phyloP scores from a whole-genome alignment of 1,140 invertebrate species.

The Acromyrmex echinatior region DNA sequence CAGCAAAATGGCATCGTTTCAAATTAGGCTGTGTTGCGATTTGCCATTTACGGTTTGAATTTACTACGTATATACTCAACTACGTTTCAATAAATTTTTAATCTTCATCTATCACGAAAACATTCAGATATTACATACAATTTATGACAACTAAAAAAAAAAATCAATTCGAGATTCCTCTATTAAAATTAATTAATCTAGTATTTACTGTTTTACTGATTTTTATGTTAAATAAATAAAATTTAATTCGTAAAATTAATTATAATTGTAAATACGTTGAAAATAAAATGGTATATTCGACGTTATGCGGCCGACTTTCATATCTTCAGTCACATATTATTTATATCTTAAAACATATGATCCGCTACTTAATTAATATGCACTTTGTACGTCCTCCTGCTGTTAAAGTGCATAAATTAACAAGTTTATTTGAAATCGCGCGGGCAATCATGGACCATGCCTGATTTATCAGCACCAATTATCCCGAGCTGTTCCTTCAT shows the following conservation, averaged over 20 bases:
- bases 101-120: not conserved
- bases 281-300: not conserved
- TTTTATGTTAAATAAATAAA: not conserved
- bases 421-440: slow-evolving; percentile 43
- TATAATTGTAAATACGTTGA: not conserved
- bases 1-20: slow-evolving; percentile 19
- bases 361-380: slow-evolving; percentile 31
- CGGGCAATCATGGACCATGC: slow-evolving; percentile 15
- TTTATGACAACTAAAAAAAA: not conserved
- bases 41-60: not conserved
- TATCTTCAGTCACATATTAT: slow-evolving; percentile 6
- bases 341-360: slow-evolving; percentile 28
- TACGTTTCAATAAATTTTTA: not conserved
- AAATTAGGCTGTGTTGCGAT: slow-evolving; percentile 6
- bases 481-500: slow-evolving; percentile 42
- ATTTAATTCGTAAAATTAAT: not conserved
- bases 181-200: not conserved
- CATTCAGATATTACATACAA: not conserved
- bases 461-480: slow-evolving; percentile 71
- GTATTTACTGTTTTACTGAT: not conserved
- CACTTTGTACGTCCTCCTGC: slow-evolving; percentile 4
- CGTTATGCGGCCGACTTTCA: not conserved
- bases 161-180: not conserved
- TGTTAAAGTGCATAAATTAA: slow-evolving; percentile 69
- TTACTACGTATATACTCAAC: not conserved